Evolutionary conservation across 2,797 vertebrate species (phyloP).

Genomic region (Cossypha dichroa): DNA sequence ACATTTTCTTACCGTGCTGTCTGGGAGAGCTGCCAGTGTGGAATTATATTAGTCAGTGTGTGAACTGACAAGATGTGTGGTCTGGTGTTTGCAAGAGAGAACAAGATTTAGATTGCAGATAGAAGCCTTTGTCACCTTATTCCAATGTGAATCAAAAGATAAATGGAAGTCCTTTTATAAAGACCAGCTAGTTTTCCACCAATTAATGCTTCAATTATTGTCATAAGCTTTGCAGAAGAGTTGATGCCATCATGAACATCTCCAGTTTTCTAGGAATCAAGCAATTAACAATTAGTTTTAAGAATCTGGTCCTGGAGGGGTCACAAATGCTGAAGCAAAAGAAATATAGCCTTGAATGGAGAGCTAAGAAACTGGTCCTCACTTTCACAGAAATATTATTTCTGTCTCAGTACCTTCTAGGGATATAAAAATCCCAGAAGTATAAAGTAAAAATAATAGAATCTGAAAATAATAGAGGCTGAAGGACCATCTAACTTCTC

Average conservation of each 20-base stretch:
- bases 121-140: not conserved
- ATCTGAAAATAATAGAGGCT: not conserved
- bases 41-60: constrained; percentile 5
- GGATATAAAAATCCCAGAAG: not conserved
- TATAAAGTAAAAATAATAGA: not conserved
- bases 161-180: not conserved
- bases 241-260: not conserved
- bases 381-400: not conserved
- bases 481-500: not conserved
- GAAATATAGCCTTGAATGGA: not conserved
- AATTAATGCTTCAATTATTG: not conserved
- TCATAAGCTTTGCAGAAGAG: not conserved
- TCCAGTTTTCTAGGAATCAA: not conserved
- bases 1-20: constrained; percentile 16
- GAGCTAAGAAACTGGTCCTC: not conserved
- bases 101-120: not conserved
- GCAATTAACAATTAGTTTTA: not conserved
- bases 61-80: not conserved
- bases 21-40: constrained; percentile 24
- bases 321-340: not conserved
- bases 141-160: not conserved
- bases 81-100: not conserved
- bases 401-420: not conserved
- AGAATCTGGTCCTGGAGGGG: not conserved
- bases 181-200: not conserved